Base-by-base conservation (phyloP, 2,888 invertebrate species). In the Catocala fraxini region DNA sequence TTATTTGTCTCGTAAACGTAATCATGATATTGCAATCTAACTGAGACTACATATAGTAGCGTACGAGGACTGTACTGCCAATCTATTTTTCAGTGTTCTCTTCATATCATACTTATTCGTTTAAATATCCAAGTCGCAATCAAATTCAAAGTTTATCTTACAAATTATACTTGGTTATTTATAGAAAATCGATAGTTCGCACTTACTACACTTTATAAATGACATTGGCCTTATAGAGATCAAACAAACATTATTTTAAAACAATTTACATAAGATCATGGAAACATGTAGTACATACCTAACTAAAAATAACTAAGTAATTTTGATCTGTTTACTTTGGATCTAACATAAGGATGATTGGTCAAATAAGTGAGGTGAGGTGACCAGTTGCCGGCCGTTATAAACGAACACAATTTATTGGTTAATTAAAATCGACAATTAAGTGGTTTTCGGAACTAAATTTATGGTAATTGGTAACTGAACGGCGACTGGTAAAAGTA, bases 391-490 rank as follows among this genome's bases (percentile, higher is more conserved):
- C 56, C 51, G 48, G 9, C 35, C 15, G 25, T 51, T 56, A 56
- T 54, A 46, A 56, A 48, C 43, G 54, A 42, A 57, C 0, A 55
- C 42, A 68, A 61, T 71, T 68, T 73, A 64, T 63, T 46, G 48
- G 39, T 52, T 65, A 63, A 68, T 74, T 77, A 73, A 77, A 68
- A 61, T 63, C 34, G 46, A 63, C 60, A 61, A 64, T 68, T 57
- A 65, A 64, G 55, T 61, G 54, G 49, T 56, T 41, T 55, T 41
- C 11, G 9, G 57, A 59, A 53, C 48, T 47, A 58, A 65, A 74
- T 75, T 77, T 77, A 77, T 77, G 75, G 48, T 77, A 59, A 77
- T 71, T 45, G 68, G 59, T 65, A 64, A 63, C 48, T 49, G 46
- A 61, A 51, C 39, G 45, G 47, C 5, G 58, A 48, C 34, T 51